Base-by-base conservation (phyloP, 64 coral and sea anemone species). In the Porites australiensis region DNA sequence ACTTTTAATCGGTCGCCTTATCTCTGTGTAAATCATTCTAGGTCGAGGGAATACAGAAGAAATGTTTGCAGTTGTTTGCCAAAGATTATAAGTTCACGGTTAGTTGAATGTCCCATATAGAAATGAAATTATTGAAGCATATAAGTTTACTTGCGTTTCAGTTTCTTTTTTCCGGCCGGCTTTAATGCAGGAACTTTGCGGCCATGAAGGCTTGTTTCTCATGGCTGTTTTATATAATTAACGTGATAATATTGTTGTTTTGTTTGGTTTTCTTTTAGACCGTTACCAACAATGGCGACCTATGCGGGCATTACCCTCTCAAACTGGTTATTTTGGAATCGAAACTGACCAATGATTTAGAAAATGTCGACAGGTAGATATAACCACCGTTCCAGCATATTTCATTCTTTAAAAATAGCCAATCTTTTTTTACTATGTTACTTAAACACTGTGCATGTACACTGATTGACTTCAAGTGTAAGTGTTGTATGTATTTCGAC, bases 301-400 rank as follows among this genome's bases (percentile, higher is more conserved):
- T 99, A 4, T 99, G 98, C 49, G 94, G 91, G 2, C 98, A 99
- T 79, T 99, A 99, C 88, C 98, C 98, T 5, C 77, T 88, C 6
- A 99, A 95, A 92, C 87, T 99, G 70, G 94, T 99, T 44, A 89
- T 99, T 76, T 76, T 99, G 13, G 94, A 99, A 51, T 94, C 94
- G 13, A 79, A 79, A 74, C 53, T 93, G 16, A 12, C 67, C 14
- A 19, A 58, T 67, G 91, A 93, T 67, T 72, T 72, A 10, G 53
- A 78, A 48, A 75, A 63, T 27, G 82, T 13, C 50, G 78, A 92
- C 45, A 87, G 82, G 72, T 85, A 60, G n/a, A 21, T 74, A 4
- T 8, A 51, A 43, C 15, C 8, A 46, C 70, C 7, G 54, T 57
- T 12, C 54, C 7, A 57, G 54, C 54, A 57, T 9, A 57, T 7